Conservation (phyloP, 2,888 invertebrate species). For the Lasioglossum morio region DNA sequence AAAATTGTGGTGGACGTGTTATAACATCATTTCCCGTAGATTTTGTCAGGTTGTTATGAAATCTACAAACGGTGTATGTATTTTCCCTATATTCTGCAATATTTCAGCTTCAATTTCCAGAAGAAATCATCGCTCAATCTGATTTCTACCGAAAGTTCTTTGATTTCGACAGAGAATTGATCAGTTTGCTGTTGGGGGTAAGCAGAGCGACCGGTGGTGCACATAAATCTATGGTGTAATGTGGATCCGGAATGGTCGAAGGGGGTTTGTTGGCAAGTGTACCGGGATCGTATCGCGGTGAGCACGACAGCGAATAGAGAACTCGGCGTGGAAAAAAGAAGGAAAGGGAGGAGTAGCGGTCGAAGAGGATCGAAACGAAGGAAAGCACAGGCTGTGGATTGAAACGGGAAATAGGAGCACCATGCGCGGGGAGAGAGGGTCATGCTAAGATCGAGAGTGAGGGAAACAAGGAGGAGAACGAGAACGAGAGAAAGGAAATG, state of each 20-base stretch:
- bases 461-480: not conserved
- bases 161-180: too few species aligned
- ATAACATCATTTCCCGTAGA: too few species aligned
- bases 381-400: not conserved
- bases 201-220: not conserved
- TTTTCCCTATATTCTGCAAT: too few species aligned
- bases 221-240: conserved; percentile 51
- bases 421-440: not conserved
- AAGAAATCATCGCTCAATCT: too few species aligned
- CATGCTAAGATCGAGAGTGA: not conserved
- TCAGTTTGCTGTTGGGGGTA: not conserved
- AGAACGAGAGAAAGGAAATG: conserved; percentile 46
- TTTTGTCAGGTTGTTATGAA: too few species aligned
- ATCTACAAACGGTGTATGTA: too few species aligned
- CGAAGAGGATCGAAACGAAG: not conserved
- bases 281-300: conserved; percentile 51
- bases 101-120: too few species aligned
- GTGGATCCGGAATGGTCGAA: conserved; percentile 49
- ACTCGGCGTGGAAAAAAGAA: not conserved
- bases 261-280: conserved; percentile 54
- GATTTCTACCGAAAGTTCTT: too few species aligned
- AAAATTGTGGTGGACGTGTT: too few species aligned
- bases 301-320: conserved; percentile 22
- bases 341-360: not conserved
- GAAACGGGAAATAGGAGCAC: not conserved